Evolutionary conservation across 1,140 invertebrate species (phyloP), one percentile per base, ranked within the genome.

Genomic region (Thaumetopoea pityocampa): DNA sequence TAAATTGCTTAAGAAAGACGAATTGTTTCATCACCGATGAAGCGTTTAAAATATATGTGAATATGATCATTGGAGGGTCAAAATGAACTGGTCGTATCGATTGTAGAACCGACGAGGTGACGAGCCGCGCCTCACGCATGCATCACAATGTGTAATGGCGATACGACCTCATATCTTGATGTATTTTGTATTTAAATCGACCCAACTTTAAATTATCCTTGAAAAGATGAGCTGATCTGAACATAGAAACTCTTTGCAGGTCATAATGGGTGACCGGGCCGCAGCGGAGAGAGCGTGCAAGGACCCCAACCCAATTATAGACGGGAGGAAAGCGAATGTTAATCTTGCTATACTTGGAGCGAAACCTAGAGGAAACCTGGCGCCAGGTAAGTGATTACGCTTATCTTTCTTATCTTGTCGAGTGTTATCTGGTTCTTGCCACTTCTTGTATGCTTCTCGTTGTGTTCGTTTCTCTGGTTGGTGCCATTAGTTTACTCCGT

Each of bases 261-360:
- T 99, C 47, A 99, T 98, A 78, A 99, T 99, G 98, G 92, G 94
- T 18, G 96, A 98, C 73, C 88, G 93, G 66, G 90, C 92, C 23
- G 94, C 95, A 29, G 97, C 98, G 19, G 97, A 98, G 72, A 88
- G 96, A 64, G 98, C 98, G 9, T 98, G 96, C 80, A 97, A 98
- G 86, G 97, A 99, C 68, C 96, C 97, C 6, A 99, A 99, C 86
- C 98, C 97, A 10, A 98, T 99, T 80, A 99, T 99, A 68, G 97
- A 99, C 82, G 98, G 98, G 24, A 90, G 98, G 59, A 99, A 99
- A 88, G 97, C 97, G 14, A 99, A 99, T 86, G 98, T 99, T 14
- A 99, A 99, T 86, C 88, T 99, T 59, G 98, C 98, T 19, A 98
- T 98, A 73, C 88, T 99, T 41, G 98, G 97, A 63, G 97, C 97